A percentile compares a stretch with the other conserved stretches of the same genome.
These are phyloP conservation scores for Danio jaintianensis DNA, from an alignment of 2,797 vertebrate species.

Conservation along the genomic window DNA sequence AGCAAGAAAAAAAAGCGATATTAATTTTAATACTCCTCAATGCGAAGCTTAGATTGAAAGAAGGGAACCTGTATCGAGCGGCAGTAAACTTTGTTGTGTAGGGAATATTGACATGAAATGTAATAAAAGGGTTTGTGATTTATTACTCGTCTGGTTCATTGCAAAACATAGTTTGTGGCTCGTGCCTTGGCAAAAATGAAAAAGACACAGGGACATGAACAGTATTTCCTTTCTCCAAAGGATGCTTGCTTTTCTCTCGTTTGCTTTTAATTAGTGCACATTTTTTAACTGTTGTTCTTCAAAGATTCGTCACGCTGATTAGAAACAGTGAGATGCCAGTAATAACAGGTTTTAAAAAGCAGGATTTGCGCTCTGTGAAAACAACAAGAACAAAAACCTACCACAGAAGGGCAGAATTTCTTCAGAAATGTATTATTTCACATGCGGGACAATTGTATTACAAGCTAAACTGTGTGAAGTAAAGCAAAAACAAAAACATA, in stretches of 20 bases:
- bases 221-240: constrained; percentile 36
- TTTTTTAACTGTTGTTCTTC: constrained; percentile 26
- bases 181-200: constrained; percentile 15
- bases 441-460: background rate
- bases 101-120: constrained; percentile 66
- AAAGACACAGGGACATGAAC: constrained; percentile 42
- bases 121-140: constrained; percentile 67
- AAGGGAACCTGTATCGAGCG: constrained; percentile 61
- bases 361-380: constrained; percentile 9
- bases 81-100: constrained; percentile 61
- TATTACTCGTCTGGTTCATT: constrained; percentile 52
- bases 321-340: constrained; percentile 37
- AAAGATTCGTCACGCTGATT: constrained; percentile 29
- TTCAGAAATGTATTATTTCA: background rate
- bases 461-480: no score
- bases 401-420: background rate
- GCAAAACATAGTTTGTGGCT: constrained; percentile 40
- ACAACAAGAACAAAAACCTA: background rate
- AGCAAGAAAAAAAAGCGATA: constrained; percentile 47
- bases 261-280: constrained; percentile 53
- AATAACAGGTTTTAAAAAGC: constrained; percentile 20
- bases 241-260: constrained; percentile 8
- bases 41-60: constrained; percentile 59
- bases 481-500: no score
- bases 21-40: constrained; percentile 66